Conservation (phyloP, 2,113 vertebrate genomes). For the Mormyrus iriodes region DNA sequence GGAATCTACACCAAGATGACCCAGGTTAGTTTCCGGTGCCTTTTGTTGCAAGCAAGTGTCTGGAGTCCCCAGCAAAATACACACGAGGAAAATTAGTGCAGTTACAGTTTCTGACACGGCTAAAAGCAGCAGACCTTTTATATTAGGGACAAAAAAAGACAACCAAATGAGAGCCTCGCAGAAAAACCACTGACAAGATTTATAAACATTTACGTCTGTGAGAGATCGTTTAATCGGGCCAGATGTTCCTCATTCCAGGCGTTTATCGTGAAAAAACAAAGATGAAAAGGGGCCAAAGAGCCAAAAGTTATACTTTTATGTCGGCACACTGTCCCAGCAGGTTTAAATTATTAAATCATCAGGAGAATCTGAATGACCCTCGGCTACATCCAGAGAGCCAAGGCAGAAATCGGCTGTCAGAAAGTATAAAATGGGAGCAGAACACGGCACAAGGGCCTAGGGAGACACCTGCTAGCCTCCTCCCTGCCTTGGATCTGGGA, state of each 20-base stretch:
- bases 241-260: constrained; percentile 59
- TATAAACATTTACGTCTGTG: constrained; percentile 56
- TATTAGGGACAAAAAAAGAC: constrained; percentile 33
- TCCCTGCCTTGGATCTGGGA: neutral
- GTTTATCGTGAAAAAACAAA: constrained; percentile 49
- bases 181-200: constrained; percentile 51
- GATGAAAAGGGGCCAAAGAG: constrained; percentile 54
- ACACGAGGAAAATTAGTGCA: constrained; percentile 36
- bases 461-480: constrained; percentile 46
- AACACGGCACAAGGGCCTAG: constrained; percentile 27
- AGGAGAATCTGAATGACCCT: constrained; percentile 47
- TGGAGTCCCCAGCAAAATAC: constrained; percentile 19
- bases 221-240: constrained; percentile 53
- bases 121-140: constrained; percentile 35
- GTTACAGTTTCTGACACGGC: constrained; percentile 40
- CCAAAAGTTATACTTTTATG: constrained; percentile 43
- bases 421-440: constrained; percentile 28
- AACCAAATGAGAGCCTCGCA: constrained; percentile 41
- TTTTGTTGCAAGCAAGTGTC: constrained; percentile 2
- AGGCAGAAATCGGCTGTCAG: constrained; percentile 31
- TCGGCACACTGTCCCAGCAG: constrained; percentile 29
- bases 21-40: constrained; percentile 12
- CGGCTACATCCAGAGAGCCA: constrained; percentile 31
- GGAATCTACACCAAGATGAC: constrained; percentile 33
- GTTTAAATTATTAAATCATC: constrained; percentile 51